Evolutionary conservation across 2,888 invertebrate species (phyloP).

Genomic region (Mamestra brassicae): DNA sequence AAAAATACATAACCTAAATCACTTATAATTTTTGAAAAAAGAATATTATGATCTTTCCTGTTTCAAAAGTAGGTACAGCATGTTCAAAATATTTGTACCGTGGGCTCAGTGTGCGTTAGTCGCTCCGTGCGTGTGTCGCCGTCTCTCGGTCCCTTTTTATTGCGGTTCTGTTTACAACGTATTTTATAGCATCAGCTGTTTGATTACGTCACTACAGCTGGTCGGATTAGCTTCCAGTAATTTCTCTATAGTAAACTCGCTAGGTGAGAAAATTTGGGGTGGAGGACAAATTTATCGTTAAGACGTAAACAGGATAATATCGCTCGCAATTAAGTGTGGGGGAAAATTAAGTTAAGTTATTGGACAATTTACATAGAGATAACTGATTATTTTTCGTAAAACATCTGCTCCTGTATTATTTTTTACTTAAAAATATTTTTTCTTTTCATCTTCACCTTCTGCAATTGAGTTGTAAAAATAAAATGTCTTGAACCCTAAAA

Average conservation of each 20-base stretch:
- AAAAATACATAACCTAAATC: neutral
- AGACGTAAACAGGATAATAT: conserved; percentile 60
- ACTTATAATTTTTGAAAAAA: neutral
- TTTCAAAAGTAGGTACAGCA: neutral
- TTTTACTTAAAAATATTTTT: conserved; percentile 8
- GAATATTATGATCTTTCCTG: neutral
- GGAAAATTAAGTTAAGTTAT: conserved; percentile 61
- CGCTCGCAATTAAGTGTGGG: conserved; percentile 56
- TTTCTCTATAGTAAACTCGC: conserved; percentile 63
- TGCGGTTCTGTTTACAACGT: conserved; percentile 81
- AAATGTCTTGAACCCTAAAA: conserved; percentile 48
- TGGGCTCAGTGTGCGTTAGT: conserved; percentile 63
- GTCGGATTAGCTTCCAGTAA: conserved; percentile 71
- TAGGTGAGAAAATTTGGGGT: conserved; percentile 67
- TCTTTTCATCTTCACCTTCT: conserved; percentile 19
- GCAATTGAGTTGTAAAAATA: conserved; percentile 53
- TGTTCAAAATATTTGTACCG: conserved; percentile 15
- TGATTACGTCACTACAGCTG: conserved; percentile 80
- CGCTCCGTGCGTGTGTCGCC: conserved; percentile 56
- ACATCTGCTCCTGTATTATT: conserved; percentile 40
- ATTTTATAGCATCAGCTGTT: conserved; percentile 88
- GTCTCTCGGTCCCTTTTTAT: conserved; percentile 78
- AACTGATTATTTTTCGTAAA: conserved; percentile 48
- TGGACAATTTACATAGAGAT: conserved; percentile 46
- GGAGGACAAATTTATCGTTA: conserved; percentile 69